Conservation (phyloP, 2,888 invertebrate species). For the Stenotaenia linearis region DNA sequence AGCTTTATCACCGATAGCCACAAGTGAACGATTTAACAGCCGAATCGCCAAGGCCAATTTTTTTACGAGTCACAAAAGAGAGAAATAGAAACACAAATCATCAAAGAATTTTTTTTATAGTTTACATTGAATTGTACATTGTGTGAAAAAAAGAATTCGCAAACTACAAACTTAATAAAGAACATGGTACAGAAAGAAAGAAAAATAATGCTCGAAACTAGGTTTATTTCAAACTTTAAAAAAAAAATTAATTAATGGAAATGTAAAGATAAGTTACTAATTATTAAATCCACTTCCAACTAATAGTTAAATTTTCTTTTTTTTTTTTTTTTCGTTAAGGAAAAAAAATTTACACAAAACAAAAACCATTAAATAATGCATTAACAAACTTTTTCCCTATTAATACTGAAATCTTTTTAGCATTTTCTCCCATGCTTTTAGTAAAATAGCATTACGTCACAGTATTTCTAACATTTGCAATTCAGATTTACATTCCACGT, state of each 20-base stretch:
- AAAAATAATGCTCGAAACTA: not conserved
- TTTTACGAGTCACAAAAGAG: too few relatives aligned
- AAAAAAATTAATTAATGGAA: not conserved
- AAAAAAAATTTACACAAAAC: not conserved
- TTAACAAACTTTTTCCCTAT: not conserved
- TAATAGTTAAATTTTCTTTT: not conserved
- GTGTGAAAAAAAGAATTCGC: too few relatives aligned
- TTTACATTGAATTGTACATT: too few relatives aligned
- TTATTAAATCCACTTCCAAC: not conserved
- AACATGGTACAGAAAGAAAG: not conserved
- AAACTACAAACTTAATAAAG: not conserved
- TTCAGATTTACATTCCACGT: not conserved
- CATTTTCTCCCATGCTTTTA: conserved; percentile 4
- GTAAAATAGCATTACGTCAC: not conserved
- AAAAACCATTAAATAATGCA: not conserved
- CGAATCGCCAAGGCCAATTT: too few relatives aligned
- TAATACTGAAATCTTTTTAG: not conserved
- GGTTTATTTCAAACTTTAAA: not conserved
- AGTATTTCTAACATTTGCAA: not conserved
- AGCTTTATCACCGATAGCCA: too few relatives aligned
- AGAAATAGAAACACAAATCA: too few relatives aligned
- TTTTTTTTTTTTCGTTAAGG: too few relatives aligned
- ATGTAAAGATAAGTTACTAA: conserved; percentile 1
- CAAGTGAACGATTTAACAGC: too few relatives aligned
- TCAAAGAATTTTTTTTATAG: too few relatives aligned